Evolutionary conservation across 2,888 invertebrate species (phyloP), one percentile per base, ranked within the genome.

Genomic region (Athalia rosae): DNA sequence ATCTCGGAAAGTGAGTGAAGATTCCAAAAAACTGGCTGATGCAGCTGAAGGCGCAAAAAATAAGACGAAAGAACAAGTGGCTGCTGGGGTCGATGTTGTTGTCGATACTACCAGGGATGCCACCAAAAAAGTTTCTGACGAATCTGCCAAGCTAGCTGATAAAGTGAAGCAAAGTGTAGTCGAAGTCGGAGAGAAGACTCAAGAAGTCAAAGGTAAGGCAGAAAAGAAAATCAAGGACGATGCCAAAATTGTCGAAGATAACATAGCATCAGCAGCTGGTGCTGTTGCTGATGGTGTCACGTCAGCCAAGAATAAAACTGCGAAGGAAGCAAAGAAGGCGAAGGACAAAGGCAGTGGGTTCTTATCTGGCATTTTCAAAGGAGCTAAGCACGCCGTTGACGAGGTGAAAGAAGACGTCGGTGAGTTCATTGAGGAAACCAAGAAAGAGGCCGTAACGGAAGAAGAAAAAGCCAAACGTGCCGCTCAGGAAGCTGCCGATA

Each of bases 1-100:
- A 53, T 83, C 82, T 3, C 77, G 83, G 64, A 91, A 92, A 85
- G 89, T 91, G 66, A 91, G 91, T 8, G 87, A 89, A 79, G 92
- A 91, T 86, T 83, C 91, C 4, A 90, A 91, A 81, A 91, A 91
- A 61, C 80, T 91, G 74, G 91, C 91, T 85, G 92, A 91, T 83
- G 91, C 91, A 82, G 91, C 92, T 87, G 82, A 90, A 8, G 90
- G 91, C 5, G 91, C 90, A 0, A 91, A 90, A 79, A 82, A 90
- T 45, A 91, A 85, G 48, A 84, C 50, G 45, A 62, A 78, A n/a
- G 74, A 77, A 15, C 78, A 67, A 77, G 15, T 80, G 13, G 66
- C 47, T 15, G 47, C 58, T 4, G n/a, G 66, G 5, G 63, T 73
- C 5, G 64, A 67, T 13, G 69, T 63, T 71, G 63, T 58, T 43